phyloP scores from a whole-genome alignment of 2,888 invertebrate species.

The Drosophila helvetica region DNA sequence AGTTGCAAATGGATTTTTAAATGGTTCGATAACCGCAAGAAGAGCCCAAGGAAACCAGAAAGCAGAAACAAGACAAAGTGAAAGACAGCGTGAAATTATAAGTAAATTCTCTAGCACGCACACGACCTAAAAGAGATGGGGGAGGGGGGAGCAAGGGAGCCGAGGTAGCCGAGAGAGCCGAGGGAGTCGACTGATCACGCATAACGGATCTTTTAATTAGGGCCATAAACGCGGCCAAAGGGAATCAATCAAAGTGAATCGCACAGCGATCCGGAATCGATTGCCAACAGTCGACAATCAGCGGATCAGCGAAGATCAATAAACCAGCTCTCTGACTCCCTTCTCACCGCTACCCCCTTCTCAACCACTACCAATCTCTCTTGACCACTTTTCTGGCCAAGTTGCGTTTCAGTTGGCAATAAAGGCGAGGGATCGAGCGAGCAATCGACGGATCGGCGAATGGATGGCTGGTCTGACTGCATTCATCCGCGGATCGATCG shows the following conservation, averaged over 20 bases:
- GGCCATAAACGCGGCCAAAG: constrained; percentile 51
- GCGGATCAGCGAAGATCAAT: constrained; percentile 43
- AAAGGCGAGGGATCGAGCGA: constrained; percentile 36
- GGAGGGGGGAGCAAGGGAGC: not conserved
- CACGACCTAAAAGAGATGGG: not conserved
- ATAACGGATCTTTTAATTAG: constrained; percentile 75
- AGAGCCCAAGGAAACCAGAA: constrained; percentile 17
- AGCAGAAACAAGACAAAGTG: constrained; percentile 13
- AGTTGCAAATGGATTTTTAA: constrained; percentile 72
- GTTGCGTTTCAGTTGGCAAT: constrained; percentile 65
- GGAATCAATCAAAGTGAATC: constrained; percentile 64
- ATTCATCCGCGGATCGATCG: constrained; percentile 39
- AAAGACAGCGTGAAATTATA: constrained; percentile 56
- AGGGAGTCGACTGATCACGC: constrained; percentile 29
- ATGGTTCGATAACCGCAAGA: constrained; percentile 54
- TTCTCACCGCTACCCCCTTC: not conserved
- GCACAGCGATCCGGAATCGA: constrained; percentile 17
- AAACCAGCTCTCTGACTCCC: constrained; percentile 20
- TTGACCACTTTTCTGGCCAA: not conserved
- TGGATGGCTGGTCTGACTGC: constrained; percentile 2
- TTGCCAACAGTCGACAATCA: constrained; percentile 15
- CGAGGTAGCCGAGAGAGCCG: no score
- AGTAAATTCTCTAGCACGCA: constrained; percentile 51
- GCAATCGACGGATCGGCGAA: not conserved
- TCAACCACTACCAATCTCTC: not conserved